phyloP scores from a whole-genome alignment of 2,797 vertebrate species.

The Enteromius anoplus region DNA sequence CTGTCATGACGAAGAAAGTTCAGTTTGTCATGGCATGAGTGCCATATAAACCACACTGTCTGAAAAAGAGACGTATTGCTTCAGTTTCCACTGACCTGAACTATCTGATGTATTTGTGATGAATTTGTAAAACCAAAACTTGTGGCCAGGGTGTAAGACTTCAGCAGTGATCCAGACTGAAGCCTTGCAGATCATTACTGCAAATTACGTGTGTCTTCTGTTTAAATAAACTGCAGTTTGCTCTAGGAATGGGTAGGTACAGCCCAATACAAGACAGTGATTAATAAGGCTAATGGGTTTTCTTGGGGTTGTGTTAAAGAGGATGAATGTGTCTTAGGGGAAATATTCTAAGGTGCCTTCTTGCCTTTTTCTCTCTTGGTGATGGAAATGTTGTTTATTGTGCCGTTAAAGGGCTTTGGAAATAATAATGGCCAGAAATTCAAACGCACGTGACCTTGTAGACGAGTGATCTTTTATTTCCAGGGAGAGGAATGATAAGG shows the following conservation, averaged over 20 bases:
- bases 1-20: background rate
- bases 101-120: background rate
- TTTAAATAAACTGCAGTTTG: conserved; percentile 16
- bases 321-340: conserved; percentile 20
- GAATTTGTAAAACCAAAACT: background rate
- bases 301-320: conserved; percentile 14
- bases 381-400: conserved; percentile 22
- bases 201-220: background rate
- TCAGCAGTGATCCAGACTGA: conserved; percentile 8
- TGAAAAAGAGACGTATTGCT: background rate
- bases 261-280: conserved; percentile 31
- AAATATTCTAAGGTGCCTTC: conserved; percentile 9
- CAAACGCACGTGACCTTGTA: background rate
- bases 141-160: background rate
- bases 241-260: background rate
- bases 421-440: conserved; percentile 23
- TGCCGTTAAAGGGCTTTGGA: conserved; percentile 6
- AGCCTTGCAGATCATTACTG: conserved; percentile 11
- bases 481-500: conserved; percentile 30
- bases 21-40: background rate
- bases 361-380: background rate
- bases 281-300: conserved; percentile 37
- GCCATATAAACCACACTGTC: background rate
- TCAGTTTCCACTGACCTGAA: background rate
- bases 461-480: conserved; percentile 33